phyloP scores from a whole-genome alignment of 2,113 vertebrate species.

The Prolemur simus region DNA sequence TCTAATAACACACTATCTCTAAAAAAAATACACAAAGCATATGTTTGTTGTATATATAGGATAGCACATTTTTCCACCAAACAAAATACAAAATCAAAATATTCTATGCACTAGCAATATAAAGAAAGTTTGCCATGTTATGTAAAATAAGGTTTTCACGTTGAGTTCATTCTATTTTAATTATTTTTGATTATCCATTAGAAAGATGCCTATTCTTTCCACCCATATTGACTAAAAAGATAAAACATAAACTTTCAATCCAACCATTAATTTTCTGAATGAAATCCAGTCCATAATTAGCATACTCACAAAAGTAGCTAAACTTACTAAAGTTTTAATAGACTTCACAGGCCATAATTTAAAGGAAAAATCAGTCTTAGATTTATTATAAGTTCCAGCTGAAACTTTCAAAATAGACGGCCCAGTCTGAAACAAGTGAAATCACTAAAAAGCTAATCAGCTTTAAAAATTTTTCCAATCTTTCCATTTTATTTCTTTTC shows the following conservation, averaged over 20 bases:
- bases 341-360: not conserved
- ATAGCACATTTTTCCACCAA: not conserved
- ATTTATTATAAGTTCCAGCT: conserved; percentile 5
- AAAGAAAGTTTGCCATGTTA: not conserved
- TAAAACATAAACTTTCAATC: not conserved
- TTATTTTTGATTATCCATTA: not conserved
- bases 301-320: not conserved
- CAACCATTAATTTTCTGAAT: not conserved
- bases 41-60: not conserved
- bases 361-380: not conserved
- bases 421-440: not conserved
- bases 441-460: not conserved
- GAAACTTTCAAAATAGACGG: not conserved
- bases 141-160: conserved; percentile 24
- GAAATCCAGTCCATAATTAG: not conserved
- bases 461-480: not conserved
- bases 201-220: not conserved
- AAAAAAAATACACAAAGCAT: not conserved
- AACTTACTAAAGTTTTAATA: not conserved
- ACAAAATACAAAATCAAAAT: conserved; percentile 37
- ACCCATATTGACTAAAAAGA: not conserved
- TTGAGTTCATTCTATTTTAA: conserved; percentile 35
- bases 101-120: not conserved
- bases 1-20: not conserved
- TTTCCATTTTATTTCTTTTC: conserved; percentile 7